Evolutionary conservation across 2,113 vertebrate species (phyloP).

Genomic region (Entomyzon cyanotis): DNA sequence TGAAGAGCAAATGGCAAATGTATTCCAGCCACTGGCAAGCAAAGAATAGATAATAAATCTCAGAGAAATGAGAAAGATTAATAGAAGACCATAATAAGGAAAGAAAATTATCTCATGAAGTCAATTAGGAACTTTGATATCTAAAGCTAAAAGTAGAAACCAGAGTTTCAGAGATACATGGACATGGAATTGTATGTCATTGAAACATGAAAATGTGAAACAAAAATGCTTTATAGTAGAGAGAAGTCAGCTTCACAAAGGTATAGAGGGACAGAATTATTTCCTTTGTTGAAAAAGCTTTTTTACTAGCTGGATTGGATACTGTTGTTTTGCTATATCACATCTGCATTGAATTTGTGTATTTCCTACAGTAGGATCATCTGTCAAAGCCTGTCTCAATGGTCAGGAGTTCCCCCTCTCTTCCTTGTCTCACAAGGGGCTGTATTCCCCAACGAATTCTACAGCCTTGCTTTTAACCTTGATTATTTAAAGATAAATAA

Average conservation of each 20-base stretch:
- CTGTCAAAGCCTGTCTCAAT: not conserved
- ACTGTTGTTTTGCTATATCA: not conserved
- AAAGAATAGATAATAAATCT: conserved; percentile 37
- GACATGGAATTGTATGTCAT: not conserved
- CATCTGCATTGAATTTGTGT: not conserved
- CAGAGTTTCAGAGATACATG: not conserved
- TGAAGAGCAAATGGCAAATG: conserved; percentile 21
- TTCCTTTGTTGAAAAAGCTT: not conserved
- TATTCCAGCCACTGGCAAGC: conserved; percentile 18
- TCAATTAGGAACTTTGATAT: conserved; percentile 1
- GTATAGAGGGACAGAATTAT: not conserved
- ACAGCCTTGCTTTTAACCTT: not conserved
- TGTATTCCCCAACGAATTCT: not conserved
- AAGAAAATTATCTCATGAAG: not conserved
- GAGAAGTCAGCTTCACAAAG: not conserved
- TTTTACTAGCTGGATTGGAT: not conserved
- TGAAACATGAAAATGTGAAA: not conserved
- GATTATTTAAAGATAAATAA: not conserved
- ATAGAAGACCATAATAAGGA: conserved; percentile 7
- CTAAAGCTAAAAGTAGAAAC: conserved; percentile 37
- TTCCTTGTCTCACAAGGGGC: not conserved
- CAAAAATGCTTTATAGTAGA: not conserved
- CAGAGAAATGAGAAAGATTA: conserved; percentile 5
- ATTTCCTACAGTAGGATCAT: not conserved
- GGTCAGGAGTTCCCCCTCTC: not conserved